phyloP scores from a whole-genome alignment of 2,113 vertebrate species.

The Nannospalax galili region DNA sequence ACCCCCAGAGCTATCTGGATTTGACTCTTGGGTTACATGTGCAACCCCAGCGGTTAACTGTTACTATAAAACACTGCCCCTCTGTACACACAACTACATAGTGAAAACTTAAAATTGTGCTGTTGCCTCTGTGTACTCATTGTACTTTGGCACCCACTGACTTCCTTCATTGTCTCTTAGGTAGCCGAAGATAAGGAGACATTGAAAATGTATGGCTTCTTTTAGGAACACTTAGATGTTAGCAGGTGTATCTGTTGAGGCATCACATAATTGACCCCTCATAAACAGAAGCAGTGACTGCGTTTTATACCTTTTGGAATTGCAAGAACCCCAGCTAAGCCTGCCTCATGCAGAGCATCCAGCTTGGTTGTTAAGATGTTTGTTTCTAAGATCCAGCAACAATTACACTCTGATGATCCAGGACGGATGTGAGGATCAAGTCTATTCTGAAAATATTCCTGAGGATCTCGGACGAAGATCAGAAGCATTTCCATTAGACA shows the following conservation, averaged over 20 bases:
- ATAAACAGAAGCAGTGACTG: not conserved
- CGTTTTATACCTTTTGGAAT: fast-evolving
- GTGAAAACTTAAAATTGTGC: not conserved
- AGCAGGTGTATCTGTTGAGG: not conserved
- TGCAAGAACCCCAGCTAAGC: not conserved
- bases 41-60: not conserved
- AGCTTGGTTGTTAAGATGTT: slow-evolving; percentile 61
- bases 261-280: not conserved
- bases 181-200: not conserved
- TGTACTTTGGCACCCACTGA: not conserved
- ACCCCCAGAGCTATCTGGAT: not conserved
- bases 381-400: slow-evolving; percentile 78
- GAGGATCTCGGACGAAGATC: slow-evolving; percentile 74
- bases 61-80: not conserved
- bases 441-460: slow-evolving; percentile 67
- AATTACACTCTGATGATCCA: slow-evolving; percentile 56
- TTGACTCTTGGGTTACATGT: not conserved
- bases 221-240: not conserved
- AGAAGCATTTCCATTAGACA: slow-evolving; percentile 75
- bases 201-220: not conserved
- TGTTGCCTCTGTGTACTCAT: not conserved
- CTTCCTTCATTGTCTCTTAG: not conserved
- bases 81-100: not conserved
- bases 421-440: slow-evolving; percentile 46
- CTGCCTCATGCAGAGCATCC: fast-evolving